Base-by-base conservation (phyloP, 2,113 vertebrate genomes). In the Sarotherodon lohbergeri region DNA sequence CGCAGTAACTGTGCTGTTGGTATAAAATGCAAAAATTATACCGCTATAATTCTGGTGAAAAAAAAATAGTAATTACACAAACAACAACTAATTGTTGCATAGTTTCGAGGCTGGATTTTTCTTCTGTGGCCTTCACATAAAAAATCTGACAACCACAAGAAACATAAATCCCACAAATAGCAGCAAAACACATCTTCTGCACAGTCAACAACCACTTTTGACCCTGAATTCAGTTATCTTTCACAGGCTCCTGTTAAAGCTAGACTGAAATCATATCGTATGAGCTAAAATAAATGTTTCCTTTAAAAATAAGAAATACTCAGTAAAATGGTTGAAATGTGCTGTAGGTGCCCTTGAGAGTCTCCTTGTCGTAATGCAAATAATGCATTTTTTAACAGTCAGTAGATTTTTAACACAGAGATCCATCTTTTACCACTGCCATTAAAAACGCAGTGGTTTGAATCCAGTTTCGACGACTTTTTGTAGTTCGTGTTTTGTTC, bases 101-200 rank as follows among this genome's bases (percentile, higher is more conserved):
- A 93, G 89, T 82, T 59, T 59, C 22, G 3, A 85, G 66, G 81
- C 5, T 19, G 24, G 24, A 19, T 54, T 22, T 57, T 52, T 88
- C 52, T 50, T 66, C 63, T 24, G 78, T 68, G 82, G 52, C 32
- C 13, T 76, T 86, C 3, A 22, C 71, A 54, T 24, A 85, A 78
- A 78, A 83, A 85, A 71, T 63, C 32, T 46, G 9, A 24, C 11
- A 76, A 54, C 76, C 85, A 56, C 36, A 4, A 59, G 17, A 89
- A 34, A 29, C 2, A 43, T 22, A 84, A 84, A 94, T 82, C 79
- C 56, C 63, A 85, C 29, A 90, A 82, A 82, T 81, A 95, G 92
- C 94, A 92, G 92, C 93, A 91, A 19, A 78, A 52, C 76, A 84
- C 43, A 3, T 66, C 16, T 43, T 63, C 73, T 57, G 39, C 56